phyloP scores from a whole-genome alignment of 2,888 invertebrate species.

The Ophion slaviceki region DNA sequence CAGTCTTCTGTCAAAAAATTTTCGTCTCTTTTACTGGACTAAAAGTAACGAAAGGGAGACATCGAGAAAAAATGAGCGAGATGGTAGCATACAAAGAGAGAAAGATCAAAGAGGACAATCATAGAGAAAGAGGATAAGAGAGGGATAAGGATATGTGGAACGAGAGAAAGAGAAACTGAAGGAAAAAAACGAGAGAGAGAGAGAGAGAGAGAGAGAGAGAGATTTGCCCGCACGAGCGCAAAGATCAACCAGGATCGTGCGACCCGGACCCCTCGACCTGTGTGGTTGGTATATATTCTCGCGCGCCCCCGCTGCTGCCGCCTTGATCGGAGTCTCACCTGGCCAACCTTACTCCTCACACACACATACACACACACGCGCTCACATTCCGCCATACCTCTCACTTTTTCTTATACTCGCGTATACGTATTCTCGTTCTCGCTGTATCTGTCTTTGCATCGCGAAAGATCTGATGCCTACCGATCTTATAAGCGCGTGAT shows the following conservation, averaged over 20 bases:
- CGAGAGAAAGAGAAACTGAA: slow-evolving; percentile 10
- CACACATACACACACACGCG: neutral
- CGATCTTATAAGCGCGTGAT: slow-evolving; percentile 31
- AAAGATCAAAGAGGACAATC: neutral
- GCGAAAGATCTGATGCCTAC: slow-evolving; percentile 33
- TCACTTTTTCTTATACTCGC: slow-evolving; percentile 32
- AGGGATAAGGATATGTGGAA: neutral
- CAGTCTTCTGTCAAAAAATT: no score
- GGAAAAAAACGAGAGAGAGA: slow-evolving; percentile 9
- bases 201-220: slow-evolving; percentile 63
- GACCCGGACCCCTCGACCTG: slow-evolving; percentile 83
- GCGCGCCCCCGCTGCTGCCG: slow-evolving; percentile 56
- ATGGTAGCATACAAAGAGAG: no score
- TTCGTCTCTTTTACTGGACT: no score
- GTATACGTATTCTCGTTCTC: slow-evolving; percentile 8
- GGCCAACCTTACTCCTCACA: slow-evolving; percentile 47
- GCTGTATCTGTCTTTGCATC: slow-evolving; percentile 31
- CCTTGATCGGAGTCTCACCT: slow-evolving; percentile 60
- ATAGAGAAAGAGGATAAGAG: neutral
- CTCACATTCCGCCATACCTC: slow-evolving; percentile 18
- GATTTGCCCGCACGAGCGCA: slow-evolving; percentile 82
- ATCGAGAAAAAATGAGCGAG: no score
- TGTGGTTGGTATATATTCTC: slow-evolving; percentile 68
- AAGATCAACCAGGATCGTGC: slow-evolving; percentile 83
- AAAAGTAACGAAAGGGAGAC: no score